Base-by-base conservation (phyloP, 2,113 vertebrate species). In the Halichoerus grypus region DNA sequence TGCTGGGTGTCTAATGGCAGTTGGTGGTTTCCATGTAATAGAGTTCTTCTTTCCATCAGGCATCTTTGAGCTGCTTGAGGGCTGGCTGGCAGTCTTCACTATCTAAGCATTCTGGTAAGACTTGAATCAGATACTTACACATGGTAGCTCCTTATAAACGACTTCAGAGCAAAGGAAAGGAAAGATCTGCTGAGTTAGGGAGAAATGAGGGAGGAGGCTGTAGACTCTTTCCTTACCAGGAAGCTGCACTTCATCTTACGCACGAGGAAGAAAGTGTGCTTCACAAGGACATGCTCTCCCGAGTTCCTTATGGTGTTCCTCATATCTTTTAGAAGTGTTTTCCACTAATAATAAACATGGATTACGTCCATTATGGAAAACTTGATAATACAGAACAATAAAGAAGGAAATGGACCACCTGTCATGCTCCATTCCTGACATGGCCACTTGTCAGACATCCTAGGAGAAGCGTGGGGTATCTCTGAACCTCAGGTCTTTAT, bases 401-500 rank as follows among this genome's bases (percentile, higher is more conserved):
- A 83, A 57, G 87, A 67, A 76, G 49, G 57, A 71, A 80, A 74
- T 9, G 14, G 74, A 7, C 10, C 22, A 36, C 46, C 14, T n/a
- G 4, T 53, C 46, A 39, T 0, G 7, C 36, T 46, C 11, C 14
- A 0, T 33, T 67, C 57, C 57, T 46, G 22, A 51, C 4, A 0
- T 33, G 36, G 31, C 22, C 77, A 55, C 67, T 55, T 19, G 22
- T 16, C 83, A 71, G 59, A 15, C 61, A 22, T 61, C n/a, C 6
- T 14, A 8, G 46, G 33, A 28, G 33, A 67, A 51, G 46, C 6
- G 2, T 11, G 7, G 5, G 4, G 8, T 26, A 22, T 42, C 33
- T 42, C 46, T 14, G 33, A 46, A 46, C 12, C 15, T 82, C 67
- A 39, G 31, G 55, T 28, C 49, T 67, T 36, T 26, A n/a, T 6